Percentiles rank a stretch among this genome's conserved stretches.
Evolutionary conservation across 2,113 vertebrate species (phyloP).

Genomic region (Tachysurus vachellii): DNA sequence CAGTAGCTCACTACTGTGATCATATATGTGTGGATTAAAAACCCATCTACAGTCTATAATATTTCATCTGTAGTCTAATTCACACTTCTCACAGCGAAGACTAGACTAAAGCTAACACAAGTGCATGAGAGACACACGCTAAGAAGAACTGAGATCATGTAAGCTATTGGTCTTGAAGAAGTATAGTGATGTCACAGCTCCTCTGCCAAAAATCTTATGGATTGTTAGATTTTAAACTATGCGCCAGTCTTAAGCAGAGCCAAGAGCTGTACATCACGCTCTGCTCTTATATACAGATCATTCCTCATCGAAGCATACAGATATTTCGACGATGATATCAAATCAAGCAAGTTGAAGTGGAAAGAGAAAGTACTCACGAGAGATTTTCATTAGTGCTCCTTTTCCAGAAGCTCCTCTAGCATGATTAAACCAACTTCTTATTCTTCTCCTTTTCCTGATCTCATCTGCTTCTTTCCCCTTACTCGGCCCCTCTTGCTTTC

Average conservation of each 20-base stretch:
- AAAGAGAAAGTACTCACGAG: conserved; percentile 68
- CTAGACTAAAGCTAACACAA: not conserved
- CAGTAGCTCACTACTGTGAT: not conserved
- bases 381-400: conserved; percentile 70
- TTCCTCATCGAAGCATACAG: not conserved
- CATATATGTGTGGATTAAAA: not conserved
- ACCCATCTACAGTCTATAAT: no score
- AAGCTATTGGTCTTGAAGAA: conserved; percentile 24
- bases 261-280: not conserved
- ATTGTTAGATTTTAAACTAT: conserved; percentile 38
- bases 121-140: conserved; percentile 12
- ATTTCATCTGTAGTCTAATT: not conserved
- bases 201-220: conserved; percentile 38
- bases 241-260: conserved; percentile 13
- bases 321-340: not conserved
- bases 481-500: conserved; percentile 58
- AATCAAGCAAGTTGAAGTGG: not conserved
- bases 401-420: conserved; percentile 23
- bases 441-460: not conserved
- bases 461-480: conserved; percentile 26
- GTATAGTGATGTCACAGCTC: conserved; percentile 33
- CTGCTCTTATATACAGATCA: not conserved
- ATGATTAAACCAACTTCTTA: conserved; percentile 2
- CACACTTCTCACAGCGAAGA: not conserved
- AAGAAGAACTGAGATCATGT: conserved; percentile 38